Conservation (phyloP, 2,888 invertebrate genomes). For the Epinotia ramella region DNA sequence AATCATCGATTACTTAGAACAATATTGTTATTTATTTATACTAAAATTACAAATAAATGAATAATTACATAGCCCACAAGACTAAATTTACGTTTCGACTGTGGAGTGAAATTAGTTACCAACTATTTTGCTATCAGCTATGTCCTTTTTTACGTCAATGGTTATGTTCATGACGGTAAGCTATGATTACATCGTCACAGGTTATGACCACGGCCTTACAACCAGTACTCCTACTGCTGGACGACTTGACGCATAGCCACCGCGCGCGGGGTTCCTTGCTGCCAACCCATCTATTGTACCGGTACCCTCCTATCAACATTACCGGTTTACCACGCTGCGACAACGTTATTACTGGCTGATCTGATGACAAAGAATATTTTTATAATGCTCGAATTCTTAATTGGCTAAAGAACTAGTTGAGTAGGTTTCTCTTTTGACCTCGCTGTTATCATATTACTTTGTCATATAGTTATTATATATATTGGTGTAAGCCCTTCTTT, state of each 20-base stretch:
- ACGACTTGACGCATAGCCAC: neutral
- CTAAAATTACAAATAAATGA: neutral
- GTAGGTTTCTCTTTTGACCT: neutral
- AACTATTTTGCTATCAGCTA: too few relatives aligned
- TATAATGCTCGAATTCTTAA: neutral
- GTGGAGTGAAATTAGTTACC: too few relatives aligned
- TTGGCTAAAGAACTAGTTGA: neutral
- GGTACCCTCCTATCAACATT: neutral
- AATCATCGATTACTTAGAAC: too few relatives aligned
- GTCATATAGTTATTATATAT: too few relatives aligned
- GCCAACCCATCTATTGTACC: slow-evolving; percentile 11
- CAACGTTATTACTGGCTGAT: neutral
- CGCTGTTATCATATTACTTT: too few relatives aligned
- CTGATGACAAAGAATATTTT: slow-evolving; percentile 46
- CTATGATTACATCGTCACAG: neutral
- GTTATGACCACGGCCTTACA: neutral
- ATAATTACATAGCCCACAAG: neutral
- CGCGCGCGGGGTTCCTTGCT: slow-evolving; percentile 6
- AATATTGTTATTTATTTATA: neutral
- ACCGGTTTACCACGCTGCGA: neutral
- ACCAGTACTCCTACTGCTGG: neutral
- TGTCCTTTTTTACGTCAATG: neutral
- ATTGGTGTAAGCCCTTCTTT: too few relatives aligned
- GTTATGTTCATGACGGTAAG: neutral
- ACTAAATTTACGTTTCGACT: too few relatives aligned